These are phyloP conservation scores for Periplaneta americana DNA, from an alignment of 1,140 invertebrate genomes.

Conservation along the genomic window DNA sequence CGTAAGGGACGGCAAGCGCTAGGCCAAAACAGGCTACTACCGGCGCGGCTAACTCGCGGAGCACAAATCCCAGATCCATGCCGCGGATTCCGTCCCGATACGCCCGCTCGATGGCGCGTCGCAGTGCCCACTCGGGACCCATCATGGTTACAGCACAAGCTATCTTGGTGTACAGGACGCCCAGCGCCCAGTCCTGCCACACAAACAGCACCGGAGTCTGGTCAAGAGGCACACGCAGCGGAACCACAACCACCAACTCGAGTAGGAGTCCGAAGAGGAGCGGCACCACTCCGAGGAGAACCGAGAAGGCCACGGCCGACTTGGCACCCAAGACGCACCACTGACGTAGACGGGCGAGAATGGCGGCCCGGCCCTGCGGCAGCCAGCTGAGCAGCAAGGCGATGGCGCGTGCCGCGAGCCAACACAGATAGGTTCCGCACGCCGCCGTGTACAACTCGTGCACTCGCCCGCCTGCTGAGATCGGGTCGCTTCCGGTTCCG, in stretches of 20 bases:
- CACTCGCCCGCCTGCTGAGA: slow-evolving; percentile 45
- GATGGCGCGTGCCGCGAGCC: slow-evolving; percentile 73
- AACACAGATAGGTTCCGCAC: slow-evolving; percentile 90
- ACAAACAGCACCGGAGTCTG: slow-evolving; percentile 94
- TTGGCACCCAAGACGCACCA: slow-evolving; percentile 53
- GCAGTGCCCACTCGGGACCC: slow-evolving; percentile 93
- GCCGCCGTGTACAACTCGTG: slow-evolving; percentile 96
- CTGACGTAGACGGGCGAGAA: slow-evolving; percentile 50
- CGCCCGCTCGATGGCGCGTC: slow-evolving; percentile 84
- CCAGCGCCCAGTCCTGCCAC: slow-evolving; percentile 96
- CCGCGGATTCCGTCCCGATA: slow-evolving; percentile 87
- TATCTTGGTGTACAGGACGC: slow-evolving; percentile 96
- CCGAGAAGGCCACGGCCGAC: slow-evolving; percentile 64
- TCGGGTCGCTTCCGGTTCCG: slow-evolving; percentile 1
- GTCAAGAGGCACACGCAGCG: slow-evolving; percentile 84
- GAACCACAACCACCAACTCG: slow-evolving; percentile 88
- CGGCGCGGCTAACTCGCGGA: slow-evolving; percentile 80
- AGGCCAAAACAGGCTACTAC: slow-evolving; percentile 83
- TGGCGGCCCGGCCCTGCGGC: slow-evolving; percentile 76
- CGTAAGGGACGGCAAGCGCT: slow-evolving; percentile 85
- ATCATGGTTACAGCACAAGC: slow-evolving; percentile 95
- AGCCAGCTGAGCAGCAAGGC: slow-evolving; percentile 79
- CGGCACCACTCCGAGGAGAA: slow-evolving; percentile 87
- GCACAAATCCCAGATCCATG: slow-evolving; percentile 84
- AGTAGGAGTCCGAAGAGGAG: slow-evolving; percentile 87